Percentiles rank a stretch among this genome's conserved stretches.
Evolutionary conservation across 1,140 invertebrate species (phyloP).

Genomic region (Nasonia longicornis): DNA sequence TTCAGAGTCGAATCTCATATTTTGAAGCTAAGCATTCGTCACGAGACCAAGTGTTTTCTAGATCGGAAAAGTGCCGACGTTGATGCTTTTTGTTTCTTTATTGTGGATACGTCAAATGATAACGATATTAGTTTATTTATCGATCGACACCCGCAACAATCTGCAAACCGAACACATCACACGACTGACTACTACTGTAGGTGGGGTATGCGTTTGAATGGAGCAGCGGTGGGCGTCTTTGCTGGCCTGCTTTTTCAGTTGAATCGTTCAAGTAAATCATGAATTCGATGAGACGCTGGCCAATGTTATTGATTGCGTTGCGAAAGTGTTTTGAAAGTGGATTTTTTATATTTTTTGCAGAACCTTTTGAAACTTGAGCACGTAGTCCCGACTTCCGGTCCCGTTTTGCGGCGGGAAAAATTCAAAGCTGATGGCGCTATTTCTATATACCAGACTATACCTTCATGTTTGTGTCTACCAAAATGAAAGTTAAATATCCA

Average conservation of each 20-base stretch:
- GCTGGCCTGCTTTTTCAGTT: background rate
- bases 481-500: too few species aligned
- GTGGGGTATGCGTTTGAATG: background rate
- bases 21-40: background rate
- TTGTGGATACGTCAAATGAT: background rate
- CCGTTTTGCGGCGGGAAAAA: background rate
- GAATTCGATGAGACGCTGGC: too few species aligned
- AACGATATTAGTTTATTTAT: slow-evolving; percentile 21
- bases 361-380: background rate
- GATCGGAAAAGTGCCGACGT: background rate
- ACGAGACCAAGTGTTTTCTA: background rate
- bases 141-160: slow-evolving; percentile 17
- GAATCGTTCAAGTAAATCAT: too few species aligned
- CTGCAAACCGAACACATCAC: background rate
- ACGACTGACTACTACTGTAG: background rate
- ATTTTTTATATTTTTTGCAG: background rate
- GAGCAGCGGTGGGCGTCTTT: background rate
- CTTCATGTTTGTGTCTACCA: too few species aligned
- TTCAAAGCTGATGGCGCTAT: background rate
- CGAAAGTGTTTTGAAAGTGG: background rate
- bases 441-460: too few species aligned
- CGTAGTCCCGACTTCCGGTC: background rate
- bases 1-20: background rate
- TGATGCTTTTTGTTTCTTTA: background rate
- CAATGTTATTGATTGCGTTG: background rate